Conservation (phyloP, 2,113 vertebrate genomes). For the Pyxicephalus adspersus region DNA sequence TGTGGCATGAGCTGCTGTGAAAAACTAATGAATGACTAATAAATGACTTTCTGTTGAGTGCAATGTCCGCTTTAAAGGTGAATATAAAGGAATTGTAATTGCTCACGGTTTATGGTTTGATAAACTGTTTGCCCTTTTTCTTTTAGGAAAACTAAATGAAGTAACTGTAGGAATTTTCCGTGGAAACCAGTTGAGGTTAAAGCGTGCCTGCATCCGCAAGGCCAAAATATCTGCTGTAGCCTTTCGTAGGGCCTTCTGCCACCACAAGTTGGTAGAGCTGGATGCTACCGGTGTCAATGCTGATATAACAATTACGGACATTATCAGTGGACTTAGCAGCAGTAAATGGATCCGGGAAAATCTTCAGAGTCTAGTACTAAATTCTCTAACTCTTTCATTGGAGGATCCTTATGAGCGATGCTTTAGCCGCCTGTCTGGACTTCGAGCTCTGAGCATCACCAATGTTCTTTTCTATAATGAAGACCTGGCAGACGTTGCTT, state of each 20-base stretch:
- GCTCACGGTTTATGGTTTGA: too few relatives aligned
- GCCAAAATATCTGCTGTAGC: conserved; percentile 96
- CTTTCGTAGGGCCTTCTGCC: conserved; percentile 91
- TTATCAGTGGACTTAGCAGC: conserved; percentile 89
- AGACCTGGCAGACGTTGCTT: conserved; percentile 89
- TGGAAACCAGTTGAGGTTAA: conserved; percentile 88
- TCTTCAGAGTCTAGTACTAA: conserved; percentile 91
- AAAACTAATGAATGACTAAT: too few relatives aligned
- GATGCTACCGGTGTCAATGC: conserved; percentile 94
- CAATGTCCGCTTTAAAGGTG: too few relatives aligned
- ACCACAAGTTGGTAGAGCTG: conserved; percentile 92
- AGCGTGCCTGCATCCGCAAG: conserved; percentile 91
- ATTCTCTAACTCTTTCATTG: conserved; percentile 91
- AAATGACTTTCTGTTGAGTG: too few relatives aligned
- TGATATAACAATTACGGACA: conserved; percentile 95
- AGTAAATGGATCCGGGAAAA: conserved; percentile 91
- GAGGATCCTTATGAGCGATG: conserved; percentile 88
- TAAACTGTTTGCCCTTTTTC: background rate
- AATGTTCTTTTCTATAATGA: conserved; percentile 96
- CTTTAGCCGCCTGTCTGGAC: conserved; percentile 85
- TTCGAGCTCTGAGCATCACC: conserved; percentile 90
- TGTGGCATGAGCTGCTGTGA: too few relatives aligned
- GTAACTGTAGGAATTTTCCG: conserved; percentile 94
- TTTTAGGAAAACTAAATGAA: conserved; percentile 91
- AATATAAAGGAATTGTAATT: background rate